Conservation (phyloP, 2,888 invertebrate genomes). For the Mimas tiliae region DNA sequence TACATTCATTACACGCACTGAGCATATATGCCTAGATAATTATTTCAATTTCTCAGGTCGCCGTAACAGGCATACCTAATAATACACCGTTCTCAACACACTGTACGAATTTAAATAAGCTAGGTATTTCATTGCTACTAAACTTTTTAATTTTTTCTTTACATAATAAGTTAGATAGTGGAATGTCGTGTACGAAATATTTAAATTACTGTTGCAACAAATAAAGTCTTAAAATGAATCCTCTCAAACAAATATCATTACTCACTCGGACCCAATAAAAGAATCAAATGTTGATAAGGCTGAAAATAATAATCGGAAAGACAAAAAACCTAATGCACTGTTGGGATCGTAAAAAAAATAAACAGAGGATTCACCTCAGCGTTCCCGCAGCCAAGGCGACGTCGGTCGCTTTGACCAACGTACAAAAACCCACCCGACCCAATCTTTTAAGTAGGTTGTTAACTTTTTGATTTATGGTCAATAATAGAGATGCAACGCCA, state of each 20-base stretch:
- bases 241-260: conserved; percentile 38
- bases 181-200: not conserved
- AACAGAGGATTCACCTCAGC: conserved; percentile 70
- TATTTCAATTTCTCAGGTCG: conserved; percentile 76
- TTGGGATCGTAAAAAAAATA: conserved; percentile 84
- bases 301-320: conserved; percentile 72
- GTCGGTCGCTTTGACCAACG: conserved; percentile 78
- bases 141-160: conserved; percentile 17
- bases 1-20: conserved; percentile 50
- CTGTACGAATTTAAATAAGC: conserved; percentile 66
- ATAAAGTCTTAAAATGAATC: not conserved
- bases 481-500: conserved; percentile 84
- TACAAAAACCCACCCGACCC: conserved; percentile 80
- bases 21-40: conserved; percentile 69
- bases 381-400: conserved; percentile 66
- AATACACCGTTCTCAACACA: conserved; percentile 59
- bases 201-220: not conserved
- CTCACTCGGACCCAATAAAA: conserved; percentile 52
- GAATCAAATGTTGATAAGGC: conserved; percentile 70
- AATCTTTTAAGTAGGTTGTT: conserved; percentile 85
- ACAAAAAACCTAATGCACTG: conserved; percentile 80
- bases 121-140: conserved; percentile 38
- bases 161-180: not conserved
- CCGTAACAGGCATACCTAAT: conserved; percentile 65
- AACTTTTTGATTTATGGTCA: conserved; percentile 85